Conservation (phyloP, 2,113 vertebrate species). For the Sander lucioperca region DNA sequence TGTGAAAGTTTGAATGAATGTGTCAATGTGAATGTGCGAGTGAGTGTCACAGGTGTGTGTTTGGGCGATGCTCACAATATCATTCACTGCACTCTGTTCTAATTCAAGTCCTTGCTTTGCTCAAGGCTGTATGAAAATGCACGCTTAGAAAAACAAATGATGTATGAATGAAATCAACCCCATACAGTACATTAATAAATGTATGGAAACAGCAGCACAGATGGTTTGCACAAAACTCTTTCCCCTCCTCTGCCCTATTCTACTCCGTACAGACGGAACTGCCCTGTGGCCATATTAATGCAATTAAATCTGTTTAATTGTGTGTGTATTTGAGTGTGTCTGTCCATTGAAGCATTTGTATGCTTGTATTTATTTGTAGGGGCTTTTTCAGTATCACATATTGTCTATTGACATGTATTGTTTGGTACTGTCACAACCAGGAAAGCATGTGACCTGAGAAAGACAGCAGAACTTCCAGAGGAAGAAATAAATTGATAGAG, state of each 20-base stretch:
- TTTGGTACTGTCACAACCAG: constrained; percentile 31
- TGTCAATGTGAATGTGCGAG: not conserved
- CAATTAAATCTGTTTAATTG: constrained; percentile 31
- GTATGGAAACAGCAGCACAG: constrained; percentile 28
- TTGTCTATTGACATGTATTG: constrained; percentile 29
- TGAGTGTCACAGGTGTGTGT: not conserved
- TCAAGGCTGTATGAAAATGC: constrained; percentile 56
- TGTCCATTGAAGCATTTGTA: not conserved
- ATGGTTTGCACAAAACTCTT: constrained; percentile 32
- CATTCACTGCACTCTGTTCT: constrained; percentile 21
- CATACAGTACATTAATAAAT: constrained; percentile 44
- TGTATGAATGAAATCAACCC: constrained; percentile 40
- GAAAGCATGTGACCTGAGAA: constrained; percentile 26
- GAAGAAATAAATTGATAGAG: constrained; percentile 45
- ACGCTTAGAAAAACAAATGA: constrained; percentile 56
- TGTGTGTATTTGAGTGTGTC: constrained; percentile 13
- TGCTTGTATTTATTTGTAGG: not conserved
- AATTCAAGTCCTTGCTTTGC: constrained; percentile 27
- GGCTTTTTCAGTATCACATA: not conserved
- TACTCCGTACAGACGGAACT: constrained; percentile 24
- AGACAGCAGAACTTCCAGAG: constrained; percentile 29
- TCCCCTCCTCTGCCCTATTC: constrained; percentile 3
- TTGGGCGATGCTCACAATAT: constrained; percentile 9
- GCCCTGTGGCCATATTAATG: constrained; percentile 36
- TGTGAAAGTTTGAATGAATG: constrained; percentile 37